These are phyloP conservation scores for Lucinisca nassula DNA, from an alignment of 2,888 invertebrate genomes.

Conservation along the genomic window DNA sequence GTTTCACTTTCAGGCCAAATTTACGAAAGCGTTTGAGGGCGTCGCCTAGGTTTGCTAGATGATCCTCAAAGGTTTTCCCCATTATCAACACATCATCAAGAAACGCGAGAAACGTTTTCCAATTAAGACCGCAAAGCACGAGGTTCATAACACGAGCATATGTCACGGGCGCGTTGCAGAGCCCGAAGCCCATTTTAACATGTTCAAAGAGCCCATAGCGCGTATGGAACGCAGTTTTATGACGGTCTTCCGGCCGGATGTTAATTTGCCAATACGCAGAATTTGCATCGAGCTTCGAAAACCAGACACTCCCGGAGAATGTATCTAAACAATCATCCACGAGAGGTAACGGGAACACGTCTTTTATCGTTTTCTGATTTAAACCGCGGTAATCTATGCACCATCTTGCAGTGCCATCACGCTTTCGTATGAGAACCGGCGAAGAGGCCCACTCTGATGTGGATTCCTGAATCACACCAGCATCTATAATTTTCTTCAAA, in stretches of 20 bases:
- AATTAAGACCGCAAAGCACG: constrained; percentile 47
- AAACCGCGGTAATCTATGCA: constrained; percentile 50
- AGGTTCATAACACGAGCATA: constrained; percentile 46
- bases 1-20: constrained; percentile 49
- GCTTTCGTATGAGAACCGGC: constrained; percentile 50
- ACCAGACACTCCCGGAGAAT: constrained; percentile 28
- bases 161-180: constrained; percentile 64
- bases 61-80: constrained; percentile 34
- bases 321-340: constrained; percentile 50
- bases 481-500: constrained; percentile 37
- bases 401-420: constrained; percentile 36
- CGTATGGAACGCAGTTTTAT: constrained; percentile 67
- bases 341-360: constrained; percentile 40
- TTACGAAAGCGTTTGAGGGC: constrained; percentile 45
- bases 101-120: constrained; percentile 46
- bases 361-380: constrained; percentile 50
- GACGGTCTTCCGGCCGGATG: constrained; percentile 26
- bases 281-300: constrained; percentile 30
- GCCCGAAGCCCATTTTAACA: constrained; percentile 58
- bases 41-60: constrained; percentile 23
- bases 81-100: constrained; percentile 58
- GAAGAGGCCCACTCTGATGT: constrained; percentile 56
- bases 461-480: constrained; percentile 53
- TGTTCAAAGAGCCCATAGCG: constrained; percentile 61
- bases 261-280: constrained; percentile 37